Base-by-base conservation (phyloP, 1,140 invertebrate species). In the Heliconius himera region DNA sequence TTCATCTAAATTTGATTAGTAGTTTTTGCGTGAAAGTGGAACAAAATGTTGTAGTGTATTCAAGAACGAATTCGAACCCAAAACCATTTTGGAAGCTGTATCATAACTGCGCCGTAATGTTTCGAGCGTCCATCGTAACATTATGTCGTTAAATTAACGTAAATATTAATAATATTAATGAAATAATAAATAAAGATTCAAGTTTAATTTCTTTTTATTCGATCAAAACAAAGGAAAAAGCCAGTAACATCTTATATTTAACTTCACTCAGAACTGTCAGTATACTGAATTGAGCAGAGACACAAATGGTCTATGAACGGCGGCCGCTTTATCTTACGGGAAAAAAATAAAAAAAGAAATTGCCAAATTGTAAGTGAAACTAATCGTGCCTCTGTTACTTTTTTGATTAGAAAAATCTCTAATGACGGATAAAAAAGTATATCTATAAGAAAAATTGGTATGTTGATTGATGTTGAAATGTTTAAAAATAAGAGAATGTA, bases 271-370 rank as follows among this genome's bases (percentile, higher is more conserved):
- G 8, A 56, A 54, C 74, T 60, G n/a, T 56, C 73, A 18, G 51
- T 76, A 56, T 70, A 66, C 74, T 36, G 54, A 76, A 76, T 76
- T 76, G 41, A 36, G 74, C 54, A 41, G 74, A 56, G 56, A 76
- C 56, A 60, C 36, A 75, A 75, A 76, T 66, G 56, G 74, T 33
- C 74, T 76, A 66, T 76, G 74, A 76, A 76, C 54, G 56, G 74
- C 74, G 46, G 22, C 56, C 33, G 36, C 13, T 76, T 76, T 70
- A 76, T 76, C 74, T 70, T 76, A 26, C 22, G 36, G 74, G 56
- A 70, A 36, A 60, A 46, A 76, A 70, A 20, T 70, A 29, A 46
- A 11, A 22, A 76, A 26, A 66, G 36, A 76, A 41, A 76, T 60
- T 60, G 54, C 9, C n/a, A 60, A 22, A 60, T 60, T 60, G 13